phyloP scores from a whole-genome alignment of 1,140 invertebrate genomes.

The Brachionus asplanchnoidis region DNA sequence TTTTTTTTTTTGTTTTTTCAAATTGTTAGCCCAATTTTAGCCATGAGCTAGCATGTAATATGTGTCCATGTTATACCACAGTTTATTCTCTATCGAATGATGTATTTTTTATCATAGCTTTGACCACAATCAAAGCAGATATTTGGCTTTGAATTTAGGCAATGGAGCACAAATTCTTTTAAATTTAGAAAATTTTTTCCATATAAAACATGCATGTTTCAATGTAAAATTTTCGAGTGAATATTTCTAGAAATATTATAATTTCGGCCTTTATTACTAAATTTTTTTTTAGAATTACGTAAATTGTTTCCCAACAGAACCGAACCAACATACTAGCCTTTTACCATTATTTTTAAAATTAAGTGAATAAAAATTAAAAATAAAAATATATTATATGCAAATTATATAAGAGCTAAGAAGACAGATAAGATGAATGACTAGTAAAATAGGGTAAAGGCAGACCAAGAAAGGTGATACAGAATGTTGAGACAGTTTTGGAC shows the following conservation, averaged over 20 bases:
- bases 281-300: background rate
- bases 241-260: conserved; percentile 23
- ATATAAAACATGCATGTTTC: conserved; percentile 31
- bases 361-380: too few species aligned
- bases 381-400: too few species aligned
- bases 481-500: too few species aligned
- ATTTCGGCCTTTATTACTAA: background rate
- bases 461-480: too few species aligned
- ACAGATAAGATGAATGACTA: too few species aligned
- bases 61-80: background rate
- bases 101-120: background rate
- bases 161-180: background rate
- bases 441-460: too few species aligned
- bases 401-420: too few species aligned
- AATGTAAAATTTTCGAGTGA: conserved; percentile 16
- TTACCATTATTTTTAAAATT: too few species aligned
- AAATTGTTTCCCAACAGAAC: background rate
- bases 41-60: background rate
- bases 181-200: background rate
- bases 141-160: background rate
- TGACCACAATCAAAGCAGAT: background rate
- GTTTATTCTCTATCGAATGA: background rate
- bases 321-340: too few species aligned
- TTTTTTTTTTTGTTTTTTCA: background rate
- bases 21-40: background rate